Evolutionary conservation across 2,888 invertebrate species (phyloP), one percentile per base, ranked within the genome.

Genomic region (Loripinus fragilis): DNA sequence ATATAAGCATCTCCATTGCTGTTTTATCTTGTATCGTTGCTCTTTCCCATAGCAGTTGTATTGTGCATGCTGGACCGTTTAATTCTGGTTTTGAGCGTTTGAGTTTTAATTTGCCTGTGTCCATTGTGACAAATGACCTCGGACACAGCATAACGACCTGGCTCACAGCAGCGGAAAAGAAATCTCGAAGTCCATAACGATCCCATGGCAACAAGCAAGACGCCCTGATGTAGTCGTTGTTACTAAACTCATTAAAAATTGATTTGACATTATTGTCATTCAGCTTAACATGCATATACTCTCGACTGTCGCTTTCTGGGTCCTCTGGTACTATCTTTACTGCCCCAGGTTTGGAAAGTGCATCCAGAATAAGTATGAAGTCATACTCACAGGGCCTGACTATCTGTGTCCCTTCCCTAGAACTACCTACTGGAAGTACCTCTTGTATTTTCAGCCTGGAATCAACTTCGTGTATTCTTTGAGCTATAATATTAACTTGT

Each of bases 221-320:
- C 23, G 25, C 55, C 17, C 25, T 28, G 3, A 55, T 25, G 5
- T 25, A 17, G 5, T 28, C 55, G 28, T 55, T 28, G 8, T 55
- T 28, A 28, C 25, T 55, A 28, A 55, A 25, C 8, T 55, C 55
- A 28, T 55, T 5, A 55, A 25, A 55, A 7, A 55, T 10, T 3
- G 55, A 25, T 55, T 17, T 55, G 55, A 55, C 5, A 2, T 55
- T 28, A 55, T 28, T 17, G 28, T 25, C 17, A 8, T 55, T 28
- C 23, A 55, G 7, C 17, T 55, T 55, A 8, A 55, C 55, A 55
- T 28, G 55, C 55, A 55, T 55, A 25, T 55, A 55, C 17, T 55
- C 55, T 55, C 25, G 23, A 28, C 10, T 25, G 25, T 7, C 25
- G 55, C 5, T 17, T 25, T 55, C 55, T 28, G 55, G 25, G 20